Conservation (phyloP, 2,113 vertebrate species). For the Cavia porcellus region DNA sequence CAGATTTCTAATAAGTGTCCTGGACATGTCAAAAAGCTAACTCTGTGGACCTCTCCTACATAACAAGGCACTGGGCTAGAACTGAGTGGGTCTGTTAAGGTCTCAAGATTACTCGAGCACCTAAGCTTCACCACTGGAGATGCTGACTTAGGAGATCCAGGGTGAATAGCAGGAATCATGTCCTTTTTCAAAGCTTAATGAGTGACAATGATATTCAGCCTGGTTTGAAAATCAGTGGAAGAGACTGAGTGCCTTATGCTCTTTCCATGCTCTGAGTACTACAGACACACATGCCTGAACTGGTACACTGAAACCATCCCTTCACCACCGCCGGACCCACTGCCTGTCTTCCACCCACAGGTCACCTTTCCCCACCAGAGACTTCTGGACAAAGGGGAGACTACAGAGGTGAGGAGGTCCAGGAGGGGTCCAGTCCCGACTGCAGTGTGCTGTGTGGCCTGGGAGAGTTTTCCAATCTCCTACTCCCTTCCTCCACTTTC, state of each 20-base stretch:
- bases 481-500: background rate
- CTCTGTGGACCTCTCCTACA: background rate
- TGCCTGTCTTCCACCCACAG: no score
- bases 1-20: background rate
- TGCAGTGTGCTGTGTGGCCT: background rate
- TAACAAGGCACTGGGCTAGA: background rate
- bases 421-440: background rate
- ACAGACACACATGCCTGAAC: background rate
- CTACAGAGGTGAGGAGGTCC: background rate
- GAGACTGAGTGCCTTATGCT: background rate
- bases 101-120: background rate
- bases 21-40: background rate
- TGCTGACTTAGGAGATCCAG: background rate
- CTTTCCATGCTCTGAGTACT: background rate
- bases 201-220: background rate
- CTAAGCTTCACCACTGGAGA: background rate
- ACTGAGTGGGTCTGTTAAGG: background rate
- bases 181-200: background rate
- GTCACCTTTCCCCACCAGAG: background rate
- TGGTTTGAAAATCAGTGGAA: slow-evolving; percentile 30
- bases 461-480: background rate
- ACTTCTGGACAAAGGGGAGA: background rate
- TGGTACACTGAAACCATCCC: background rate
- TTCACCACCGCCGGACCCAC: background rate
- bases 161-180: background rate